A percentile compares a stretch with the other conserved stretches of the same genome.
phyloP scores from a whole-genome alignment of 2,888 invertebrate species.

The Scelioninae gen. 1 region DNA sequence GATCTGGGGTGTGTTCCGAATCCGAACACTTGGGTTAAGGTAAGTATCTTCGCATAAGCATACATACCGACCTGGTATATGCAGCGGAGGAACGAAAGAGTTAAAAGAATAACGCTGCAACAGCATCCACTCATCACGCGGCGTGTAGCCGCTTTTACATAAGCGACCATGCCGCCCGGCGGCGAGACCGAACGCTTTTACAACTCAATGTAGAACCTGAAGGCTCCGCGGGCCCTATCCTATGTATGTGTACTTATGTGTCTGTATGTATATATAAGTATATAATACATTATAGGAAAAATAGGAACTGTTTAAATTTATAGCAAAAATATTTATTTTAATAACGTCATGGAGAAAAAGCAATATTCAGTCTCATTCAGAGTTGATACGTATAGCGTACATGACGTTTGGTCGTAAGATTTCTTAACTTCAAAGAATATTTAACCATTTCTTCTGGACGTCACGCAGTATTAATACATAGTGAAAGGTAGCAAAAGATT shows the following conservation, averaged over 20 bases:
- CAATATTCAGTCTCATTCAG: conserved; percentile 17
- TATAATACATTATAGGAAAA: no score
- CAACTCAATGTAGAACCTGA: conserved; percentile 83
- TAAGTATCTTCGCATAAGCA: conserved; percentile 68
- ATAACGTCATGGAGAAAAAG: conserved; percentile 1
- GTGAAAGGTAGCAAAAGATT: conserved; percentile 51
- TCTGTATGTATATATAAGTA: conserved; percentile 30
- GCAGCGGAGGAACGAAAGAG: conserved; percentile 78
- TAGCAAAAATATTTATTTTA: no score
- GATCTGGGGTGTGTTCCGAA: conserved; percentile 20
- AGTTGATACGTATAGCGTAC: conserved; percentile 10
- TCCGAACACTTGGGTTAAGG: conserved; percentile 52
- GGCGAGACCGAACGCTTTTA: conserved; percentile 84
- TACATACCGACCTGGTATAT: conserved; percentile 48
- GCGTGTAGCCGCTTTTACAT: conserved; percentile 84
- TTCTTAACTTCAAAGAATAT: conserved; percentile 52
- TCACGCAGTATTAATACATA: conserved; percentile 45
- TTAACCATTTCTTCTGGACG: conserved; percentile 39
- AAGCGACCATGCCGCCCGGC: conserved; percentile 83
- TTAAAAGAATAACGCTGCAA: conserved; percentile 83
- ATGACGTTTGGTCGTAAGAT: conserved; percentile 24
- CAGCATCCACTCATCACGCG: conserved; percentile 84
- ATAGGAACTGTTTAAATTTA: no score
- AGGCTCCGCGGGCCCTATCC: conserved; percentile 75
- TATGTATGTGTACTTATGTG: conserved; percentile 57